Evolutionary conservation across 2,113 vertebrate genomes (phyloP), one percentile per base, ranked within the genome.

Genomic region (Choloepus hoffmanni): DNA sequence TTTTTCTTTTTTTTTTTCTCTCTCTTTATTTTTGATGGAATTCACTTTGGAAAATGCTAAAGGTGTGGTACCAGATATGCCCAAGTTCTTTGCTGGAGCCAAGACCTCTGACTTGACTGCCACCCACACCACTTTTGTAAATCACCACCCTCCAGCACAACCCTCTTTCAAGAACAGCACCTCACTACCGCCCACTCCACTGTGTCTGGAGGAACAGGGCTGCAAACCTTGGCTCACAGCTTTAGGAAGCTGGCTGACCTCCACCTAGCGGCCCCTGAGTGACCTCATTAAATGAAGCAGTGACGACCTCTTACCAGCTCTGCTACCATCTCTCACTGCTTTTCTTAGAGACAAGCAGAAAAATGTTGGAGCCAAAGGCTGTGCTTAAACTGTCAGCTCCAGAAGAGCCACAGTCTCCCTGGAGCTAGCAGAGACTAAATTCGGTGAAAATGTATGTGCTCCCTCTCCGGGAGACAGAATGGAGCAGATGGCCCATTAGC

Each of bases 401-500:
- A n/a, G 85, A 95, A 91, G 93, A 97, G 30, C 89, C 90, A 36
- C 36, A 2, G 10, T 91, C 26, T 83, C 85, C 86, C 93, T 60
- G 92, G 77, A 96, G 95, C 67, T 73, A 78, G 92, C 19, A 60
- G 76, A 74, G 40, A 78, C 72, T 62, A 36, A 73, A 68, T 82
- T 95, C 30, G 0, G 40, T 40, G 62, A 96, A 89, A 83, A 96
- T 36, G 77, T 55, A 70, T 67, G 60, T 30, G 26, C 40, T 82
- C 18, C 62, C 43, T 94, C 63, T 88, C 81, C 0, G 3, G 40
- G 81, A 96, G 89, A 55, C 12, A 6, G 88, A 96, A 65, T 15
- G 53, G 24, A 95, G 78, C 96, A 96, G 93, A 91, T 95, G 96
- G 96, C 68, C 92, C 95, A 76, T 93, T 91, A 83, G 40, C 92